Evolutionary conservation across 2,113 vertebrate species (phyloP), one percentile per base, ranked within the genome.

Genomic region (Mixornis gularis): DNA sequence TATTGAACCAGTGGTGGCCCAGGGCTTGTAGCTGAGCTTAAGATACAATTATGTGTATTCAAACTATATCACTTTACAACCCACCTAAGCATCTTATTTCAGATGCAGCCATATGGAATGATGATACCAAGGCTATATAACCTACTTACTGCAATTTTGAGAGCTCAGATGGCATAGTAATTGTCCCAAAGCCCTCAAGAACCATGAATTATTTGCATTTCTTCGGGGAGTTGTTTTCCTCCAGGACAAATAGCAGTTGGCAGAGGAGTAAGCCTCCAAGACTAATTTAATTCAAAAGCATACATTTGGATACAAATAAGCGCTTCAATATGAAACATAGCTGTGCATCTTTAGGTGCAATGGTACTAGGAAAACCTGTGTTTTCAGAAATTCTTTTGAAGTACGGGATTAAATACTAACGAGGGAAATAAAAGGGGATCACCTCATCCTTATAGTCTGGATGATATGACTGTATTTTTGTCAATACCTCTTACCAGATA

Each of bases 121-220:
- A 88, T 90, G 91, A 96, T 97, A 72, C 82, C 63, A 81, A 95
- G 34, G 63, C 88, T 83, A 44, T 88, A 85, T 77, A 95, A 73
- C 76, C 68, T 90, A 95, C 85, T 97, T 96, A 93, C 91, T 96
- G 95, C 89, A 94, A 94, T 96, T 97, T 66, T 95, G 94, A 97
- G 89, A 94, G 80, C 84, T 97, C 48, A 19, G 81, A 96, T 96
- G 89, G 93, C 85, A 85, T 76, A 74, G 93, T 92, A 97, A 97
- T 97, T 97, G 96, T 97, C 94, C 96, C 87, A 95, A 90, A 96
- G 78, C 83, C 90, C 90, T 96, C 90, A 93, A 94, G 91, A 95
- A 87, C 36, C 82, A 79, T 60, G 72, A 92, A 82, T 93, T 81
- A 97, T 97, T 97, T 97, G 92, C 90, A 94, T 97, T 90, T 96